Percentiles rank a stretch among this genome's conserved stretches.
phyloP scores from a whole-genome alignment of 1,140 invertebrate genomes.

The Tetragonula clypearis region DNA sequence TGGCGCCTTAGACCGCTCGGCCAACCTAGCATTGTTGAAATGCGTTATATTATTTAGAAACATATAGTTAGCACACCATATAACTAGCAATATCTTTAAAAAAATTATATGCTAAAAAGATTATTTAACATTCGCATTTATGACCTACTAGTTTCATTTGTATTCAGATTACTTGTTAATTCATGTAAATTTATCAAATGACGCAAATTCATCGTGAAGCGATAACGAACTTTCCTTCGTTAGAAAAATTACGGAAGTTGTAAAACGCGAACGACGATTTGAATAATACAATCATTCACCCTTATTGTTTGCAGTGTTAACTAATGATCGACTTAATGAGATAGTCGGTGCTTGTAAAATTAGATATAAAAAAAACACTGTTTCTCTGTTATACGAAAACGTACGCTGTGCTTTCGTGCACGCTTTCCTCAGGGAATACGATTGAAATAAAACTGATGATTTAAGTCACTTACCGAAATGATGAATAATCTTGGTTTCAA shows the following conservation, averaged over 20 bases:
- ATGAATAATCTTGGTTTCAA: not conserved
- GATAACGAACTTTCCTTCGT: conserved; percentile 47
- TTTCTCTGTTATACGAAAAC: not conserved
- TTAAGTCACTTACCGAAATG: conserved; percentile 32
- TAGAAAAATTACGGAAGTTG: conserved; percentile 60
- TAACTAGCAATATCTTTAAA: not conserved
- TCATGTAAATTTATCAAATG: conserved; percentile 10
- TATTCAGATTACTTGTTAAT: conserved; percentile 1
- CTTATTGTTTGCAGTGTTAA: conserved; percentile 47
- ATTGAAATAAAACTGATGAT: conserved; percentile 35
- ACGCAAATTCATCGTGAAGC: conserved; percentile 40
- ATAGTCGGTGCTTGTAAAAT: conserved; percentile 46
- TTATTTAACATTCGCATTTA: not conserved
- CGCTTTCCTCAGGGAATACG: not conserved
- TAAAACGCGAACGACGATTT: conserved; percentile 56
- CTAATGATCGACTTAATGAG: conserved; percentile 56
- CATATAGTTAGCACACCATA: rapidly evolving
- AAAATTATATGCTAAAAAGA: not conserved
- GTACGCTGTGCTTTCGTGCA: not conserved
- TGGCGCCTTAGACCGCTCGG: conserved; percentile 84
- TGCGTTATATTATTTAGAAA: rapidly evolving
- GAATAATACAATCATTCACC: conserved; percentile 69
- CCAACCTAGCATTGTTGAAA: conserved; percentile 77
- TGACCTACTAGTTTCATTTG: not conserved
- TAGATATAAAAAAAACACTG: conserved; percentile 22